Percentiles rank a stretch among this genome's conserved stretches.
These are phyloP conservation scores for Pachypanchax playfairii DNA, from an alignment of 2,113 vertebrate genomes.

Conservation along the genomic window DNA sequence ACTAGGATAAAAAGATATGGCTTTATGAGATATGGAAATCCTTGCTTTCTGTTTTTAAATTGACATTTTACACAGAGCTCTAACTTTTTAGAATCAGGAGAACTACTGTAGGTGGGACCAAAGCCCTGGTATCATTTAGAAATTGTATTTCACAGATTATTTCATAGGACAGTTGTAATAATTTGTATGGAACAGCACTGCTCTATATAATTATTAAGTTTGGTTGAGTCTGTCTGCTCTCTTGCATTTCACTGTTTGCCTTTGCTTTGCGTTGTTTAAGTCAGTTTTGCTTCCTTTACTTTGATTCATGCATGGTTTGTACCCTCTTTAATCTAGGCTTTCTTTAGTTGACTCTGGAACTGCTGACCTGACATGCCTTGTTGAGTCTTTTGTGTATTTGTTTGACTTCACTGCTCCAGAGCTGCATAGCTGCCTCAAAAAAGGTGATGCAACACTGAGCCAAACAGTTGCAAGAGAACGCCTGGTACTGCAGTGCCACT, in stretches of 20 bases:
- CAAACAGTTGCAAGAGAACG: constrained; percentile 60
- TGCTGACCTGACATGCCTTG: constrained; percentile 6
- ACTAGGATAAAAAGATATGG: too few relatives aligned
- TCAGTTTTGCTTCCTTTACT: constrained; percentile 27
- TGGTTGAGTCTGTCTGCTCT: constrained; percentile 21
- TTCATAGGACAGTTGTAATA: constrained; percentile 9
- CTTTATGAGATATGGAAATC: too few relatives aligned
- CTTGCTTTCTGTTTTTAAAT: too few relatives aligned
- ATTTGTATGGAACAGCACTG: background rate
- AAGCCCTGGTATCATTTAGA: too few relatives aligned
- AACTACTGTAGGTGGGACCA: too few relatives aligned
- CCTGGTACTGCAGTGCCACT: constrained; percentile 33
- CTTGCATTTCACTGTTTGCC: background rate
- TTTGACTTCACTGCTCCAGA: constrained; percentile 7
- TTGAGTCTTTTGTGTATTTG: background rate
- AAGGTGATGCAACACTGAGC: constrained; percentile 73
- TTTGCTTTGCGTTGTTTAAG: constrained; percentile 29
- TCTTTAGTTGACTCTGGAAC: constrained; percentile 17
- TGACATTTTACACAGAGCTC: too few relatives aligned
- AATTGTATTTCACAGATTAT: too few relatives aligned
- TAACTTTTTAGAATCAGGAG: too few relatives aligned
- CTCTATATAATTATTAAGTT: background rate
- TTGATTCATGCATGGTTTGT: constrained; percentile 17
- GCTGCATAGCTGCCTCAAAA: constrained; percentile 31
- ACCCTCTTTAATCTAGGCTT: constrained; percentile 15